Evolutionary conservation across 2,797 vertebrate genomes (phyloP), one percentile per base, ranked within the genome.

Genomic region (Gorsachius magnificus): DNA sequence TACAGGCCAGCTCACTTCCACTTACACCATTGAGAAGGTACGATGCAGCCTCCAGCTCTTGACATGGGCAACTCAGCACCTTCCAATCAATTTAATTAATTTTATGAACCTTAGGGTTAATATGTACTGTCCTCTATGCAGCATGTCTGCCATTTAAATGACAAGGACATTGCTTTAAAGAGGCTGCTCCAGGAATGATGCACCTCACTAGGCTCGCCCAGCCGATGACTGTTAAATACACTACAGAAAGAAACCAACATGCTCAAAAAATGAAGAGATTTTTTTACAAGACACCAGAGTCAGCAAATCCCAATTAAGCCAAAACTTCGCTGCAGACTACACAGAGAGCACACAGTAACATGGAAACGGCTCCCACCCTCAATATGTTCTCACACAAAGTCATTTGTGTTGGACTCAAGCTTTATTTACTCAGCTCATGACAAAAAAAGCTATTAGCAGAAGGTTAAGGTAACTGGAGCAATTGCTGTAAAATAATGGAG

Each of bases 381-480:
- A 79, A 16, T 81, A 68, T 16, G 54, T 33, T 83, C 83, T 78
- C 87, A 89, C 53, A 85, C 18, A 18, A 46, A 92, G 60, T 76
- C 35, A 77, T 72, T 86, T 91, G 76, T 86, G 41, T 80, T 65
- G 38, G 41, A 57, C 45, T 16, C 82, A 51, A 63, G 75, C 76
- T 91, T 85, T 93, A 94, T 88, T 79, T 87, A 87, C 65, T 88
- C 58, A 48, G 85, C 83, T 88, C 45, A 28, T 70, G 95, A 87
- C n/a, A 63, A 60, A 31, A 77, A 82, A 93, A 89, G 46, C 91
- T 87, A 76, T 91, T 72, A 89, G 64, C 70, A 92, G 87, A 93
- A 87, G 64, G 88, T 74, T 89, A 95, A 78, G 51, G 87, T 57
- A 95, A 87, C 85, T 82, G 43, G 71, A 95, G 90, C 70, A 87